phyloP scores from a whole-genome alignment of 2,113 vertebrate genomes.

The Argyrosomus japonicus region DNA sequence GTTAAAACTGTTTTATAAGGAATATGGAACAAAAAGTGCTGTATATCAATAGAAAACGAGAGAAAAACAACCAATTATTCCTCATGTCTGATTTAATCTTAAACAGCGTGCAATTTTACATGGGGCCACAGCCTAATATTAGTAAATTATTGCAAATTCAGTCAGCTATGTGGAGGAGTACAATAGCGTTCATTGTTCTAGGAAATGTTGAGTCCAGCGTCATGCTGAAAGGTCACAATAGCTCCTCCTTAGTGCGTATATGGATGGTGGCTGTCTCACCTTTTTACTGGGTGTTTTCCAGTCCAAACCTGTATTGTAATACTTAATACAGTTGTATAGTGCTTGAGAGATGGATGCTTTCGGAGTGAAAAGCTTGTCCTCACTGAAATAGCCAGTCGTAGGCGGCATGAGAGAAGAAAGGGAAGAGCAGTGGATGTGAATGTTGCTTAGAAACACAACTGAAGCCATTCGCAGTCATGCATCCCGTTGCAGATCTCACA shows the following conservation, averaged over 20 bases:
- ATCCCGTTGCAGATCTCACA: constrained; percentile 62
- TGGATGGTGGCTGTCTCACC: constrained; percentile 21
- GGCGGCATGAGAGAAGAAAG: constrained; percentile 62
- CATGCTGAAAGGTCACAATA: constrained; percentile 36
- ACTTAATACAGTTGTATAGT: neutral
- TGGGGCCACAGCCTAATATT: constrained; percentile 40
- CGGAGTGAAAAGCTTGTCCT: constrained; percentile 29
- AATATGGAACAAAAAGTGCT: neutral
- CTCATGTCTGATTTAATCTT: constrained; percentile 3
- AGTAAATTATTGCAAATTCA: constrained; percentile 63
- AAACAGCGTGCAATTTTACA: constrained; percentile 16
- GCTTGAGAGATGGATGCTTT: constrained; percentile 32
- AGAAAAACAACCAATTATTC: neutral
- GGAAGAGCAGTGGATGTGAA: constrained; percentile 63
- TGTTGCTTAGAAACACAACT: constrained; percentile 79
- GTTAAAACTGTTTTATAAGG: neutral
- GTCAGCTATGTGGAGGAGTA: constrained; percentile 64
- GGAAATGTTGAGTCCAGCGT: constrained; percentile 35
- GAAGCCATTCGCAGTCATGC: constrained; percentile 51
- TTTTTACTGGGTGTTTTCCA: constrained; percentile 20
- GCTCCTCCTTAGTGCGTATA: constrained; percentile 17
- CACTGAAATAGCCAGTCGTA: constrained; percentile 57
- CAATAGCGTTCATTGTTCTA: constrained; percentile 69
- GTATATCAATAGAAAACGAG: neutral
- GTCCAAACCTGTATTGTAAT: neutral